These are phyloP conservation scores for Agrilus planipennis DNA, from an alignment of 1,140 invertebrate species.

Conservation along the genomic window DNA sequence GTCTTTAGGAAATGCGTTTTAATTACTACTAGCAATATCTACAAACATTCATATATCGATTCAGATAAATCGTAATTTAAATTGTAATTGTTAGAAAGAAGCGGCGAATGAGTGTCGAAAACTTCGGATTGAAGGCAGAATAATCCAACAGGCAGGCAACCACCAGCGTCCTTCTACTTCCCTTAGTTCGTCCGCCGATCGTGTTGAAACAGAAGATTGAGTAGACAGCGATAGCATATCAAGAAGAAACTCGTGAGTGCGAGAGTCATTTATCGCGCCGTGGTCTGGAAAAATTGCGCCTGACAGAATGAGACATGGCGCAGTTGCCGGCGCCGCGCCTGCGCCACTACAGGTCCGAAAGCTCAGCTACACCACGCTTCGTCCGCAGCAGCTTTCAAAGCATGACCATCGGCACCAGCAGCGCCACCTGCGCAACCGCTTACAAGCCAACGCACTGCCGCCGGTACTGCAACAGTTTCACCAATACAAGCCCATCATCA, in stretches of 20 bases:
- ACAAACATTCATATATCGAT: too few species aligned
- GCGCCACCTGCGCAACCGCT: constrained; percentile 3
- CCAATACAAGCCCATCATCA: background rate
- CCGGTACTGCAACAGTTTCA: constrained; percentile 3
- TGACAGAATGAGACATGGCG: constrained; percentile 47
- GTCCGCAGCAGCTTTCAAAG: background rate
- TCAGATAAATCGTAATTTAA: too few species aligned
- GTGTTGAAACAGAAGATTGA: background rate
- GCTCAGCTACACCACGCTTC: constrained; percentile 11
- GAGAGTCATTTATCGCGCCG: background rate
- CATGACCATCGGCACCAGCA: background rate
- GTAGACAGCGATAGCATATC: constrained; percentile 5
- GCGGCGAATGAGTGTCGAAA: too few species aligned
- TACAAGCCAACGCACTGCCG: constrained; percentile 6
- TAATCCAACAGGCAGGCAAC: background rate
- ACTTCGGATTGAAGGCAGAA: background rate
- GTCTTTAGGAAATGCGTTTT: too few species aligned
- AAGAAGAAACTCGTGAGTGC: constrained; percentile 2
- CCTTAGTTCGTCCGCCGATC: background rate
- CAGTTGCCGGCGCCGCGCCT: constrained; percentile 52
- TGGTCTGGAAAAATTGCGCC: constrained; percentile 12
- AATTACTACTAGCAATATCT: too few species aligned
- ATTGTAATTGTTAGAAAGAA: too few species aligned
- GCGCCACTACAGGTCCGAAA: constrained; percentile 48
- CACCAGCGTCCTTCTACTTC: background rate